Conservation (phyloP, 2,113 vertebrate species). For the Pungitius pungitius region DNA sequence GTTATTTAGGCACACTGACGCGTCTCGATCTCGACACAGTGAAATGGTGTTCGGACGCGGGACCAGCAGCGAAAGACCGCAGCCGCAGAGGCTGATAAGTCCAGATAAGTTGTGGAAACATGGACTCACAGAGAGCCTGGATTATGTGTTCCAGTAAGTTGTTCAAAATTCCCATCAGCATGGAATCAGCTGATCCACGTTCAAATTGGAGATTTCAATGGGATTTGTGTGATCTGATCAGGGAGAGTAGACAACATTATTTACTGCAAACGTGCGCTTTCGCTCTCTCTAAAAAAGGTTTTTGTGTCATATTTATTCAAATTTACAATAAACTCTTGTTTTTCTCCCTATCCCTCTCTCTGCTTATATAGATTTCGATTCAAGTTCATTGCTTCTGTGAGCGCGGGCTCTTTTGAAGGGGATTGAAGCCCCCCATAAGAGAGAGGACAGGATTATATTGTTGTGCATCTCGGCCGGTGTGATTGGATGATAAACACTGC, state of each 20-base stretch:
- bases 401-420: neutral
- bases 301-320: neutral
- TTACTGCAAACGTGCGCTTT: neutral
- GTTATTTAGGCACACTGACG: neutral
- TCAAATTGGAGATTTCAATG: constrained; percentile 29
- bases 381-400: neutral
- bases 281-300: neutral
- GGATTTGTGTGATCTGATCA: constrained; percentile 17
- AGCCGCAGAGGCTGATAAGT: constrained; percentile 44
- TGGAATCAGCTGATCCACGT: constrained; percentile 27
- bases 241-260: constrained; percentile 1
- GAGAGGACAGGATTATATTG: constrained; percentile 29
- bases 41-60: constrained; percentile 34
- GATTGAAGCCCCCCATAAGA: constrained; percentile 11
- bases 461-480: constrained; percentile 16
- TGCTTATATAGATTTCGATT: neutral
- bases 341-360: neutral
- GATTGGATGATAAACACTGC: constrained; percentile 59
- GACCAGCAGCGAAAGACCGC: constrained; percentile 32
- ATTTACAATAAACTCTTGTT: neutral
- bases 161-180: constrained; percentile 19
- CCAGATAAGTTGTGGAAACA: constrained; percentile 38
- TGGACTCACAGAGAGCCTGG: constrained; percentile 23
- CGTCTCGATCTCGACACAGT: constrained; percentile 22
- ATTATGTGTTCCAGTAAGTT: constrained; percentile 37